Evolutionary conservation across 2,888 invertebrate species (phyloP).

Genomic region (Machimus rusticus): DNA sequence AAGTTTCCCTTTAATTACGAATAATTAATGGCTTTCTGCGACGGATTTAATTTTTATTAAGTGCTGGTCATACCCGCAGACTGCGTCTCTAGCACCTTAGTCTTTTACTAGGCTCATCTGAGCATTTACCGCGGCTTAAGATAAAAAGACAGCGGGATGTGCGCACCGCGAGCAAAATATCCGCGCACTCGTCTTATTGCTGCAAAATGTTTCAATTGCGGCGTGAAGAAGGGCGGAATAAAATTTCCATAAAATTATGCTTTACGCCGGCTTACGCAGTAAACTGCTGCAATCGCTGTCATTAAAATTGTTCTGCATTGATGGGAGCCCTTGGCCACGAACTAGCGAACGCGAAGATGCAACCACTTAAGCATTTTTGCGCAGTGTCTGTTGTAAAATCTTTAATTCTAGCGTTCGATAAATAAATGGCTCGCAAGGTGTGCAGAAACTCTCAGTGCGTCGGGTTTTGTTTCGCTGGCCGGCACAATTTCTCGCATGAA

Average conservation of each 20-base stretch:
- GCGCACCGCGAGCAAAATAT: not conserved
- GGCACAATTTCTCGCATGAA: not conserved
- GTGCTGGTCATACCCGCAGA: not conserved
- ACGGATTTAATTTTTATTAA: slow-evolving; percentile 43
- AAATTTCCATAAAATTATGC: slow-evolving; percentile 19
- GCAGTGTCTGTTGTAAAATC: not conserved
- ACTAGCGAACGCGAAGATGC: not conserved
- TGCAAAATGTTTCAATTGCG: slow-evolving; percentile 6
- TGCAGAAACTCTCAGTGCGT: not conserved
- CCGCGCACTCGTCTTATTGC: not conserved
- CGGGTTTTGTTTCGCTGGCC: not conserved
- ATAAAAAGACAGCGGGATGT: not conserved
- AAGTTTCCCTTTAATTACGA: slow-evolving; percentile 38
- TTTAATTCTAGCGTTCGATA: not conserved
- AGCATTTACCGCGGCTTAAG: not conserved
- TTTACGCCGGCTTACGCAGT: not conserved
- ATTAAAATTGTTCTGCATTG: not conserved
- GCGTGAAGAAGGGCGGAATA: not conserved
- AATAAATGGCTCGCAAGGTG: not conserved
- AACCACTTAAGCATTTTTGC: not conserved
- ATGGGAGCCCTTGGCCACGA: not conserved
- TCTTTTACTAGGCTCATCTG: not conserved
- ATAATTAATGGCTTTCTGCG: slow-evolving; percentile 44
- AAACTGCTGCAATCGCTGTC: not conserved
- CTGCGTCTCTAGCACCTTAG: not conserved